Base-by-base conservation (phyloP, 2,888 invertebrate species). In the Aphelenchoides bicaudatus region DNA sequence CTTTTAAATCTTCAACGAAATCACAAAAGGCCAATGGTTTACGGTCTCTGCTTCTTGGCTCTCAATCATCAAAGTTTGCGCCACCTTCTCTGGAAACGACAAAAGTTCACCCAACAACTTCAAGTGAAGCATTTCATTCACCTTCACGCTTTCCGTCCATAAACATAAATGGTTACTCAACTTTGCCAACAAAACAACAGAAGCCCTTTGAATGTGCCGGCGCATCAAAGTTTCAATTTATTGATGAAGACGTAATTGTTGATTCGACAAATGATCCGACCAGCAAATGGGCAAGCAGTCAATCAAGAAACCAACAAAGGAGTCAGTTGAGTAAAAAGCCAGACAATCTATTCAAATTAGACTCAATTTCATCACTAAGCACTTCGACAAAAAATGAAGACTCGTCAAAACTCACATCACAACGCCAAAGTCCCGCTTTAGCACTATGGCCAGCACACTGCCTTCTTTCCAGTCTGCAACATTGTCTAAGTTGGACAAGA, bases 171-270 rank as follows among this genome's bases (percentile, higher is more conserved):
- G 23, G 23, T n/a, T 6, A 10, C 23, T n/a, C n/a, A n/a, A n/a
- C n/a, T n/a, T n/a, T n/a, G n/a, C n/a, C n/a, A n/a, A n/a, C n/a
- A n/a, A n/a, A n/a, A n/a, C n/a, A n/a, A n/a, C n/a, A n/a, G n/a
- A n/a, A n/a, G n/a, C n/a, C n/a, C n/a, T n/a, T n/a, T n/a, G n/a
- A n/a, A n/a, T n/a, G n/a, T n/a, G n/a, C n/a, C n/a, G n/a, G n/a
- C n/a, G n/a, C n/a, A n/a, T n/a, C 43, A 8, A 10, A 6, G 23
- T 25, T 43, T 10, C 43, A 25, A 8, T 43, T 43, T n/a, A 43
- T 43, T 25, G 43, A 43, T n/a, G 43, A 43, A 8, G 43, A 43
- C 43, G 23, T 43, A 25, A 8, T 43, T n/a, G 43, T 43, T n/a
- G 43, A 43, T n/a, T 21, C 25, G 43, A n/a, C 10, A 8, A n/a